Percentiles rank a stretch among this genome's conserved stretches.
Conservation (phyloP, 2,888 invertebrate genomes). For the Drosophila merina region DNA sequence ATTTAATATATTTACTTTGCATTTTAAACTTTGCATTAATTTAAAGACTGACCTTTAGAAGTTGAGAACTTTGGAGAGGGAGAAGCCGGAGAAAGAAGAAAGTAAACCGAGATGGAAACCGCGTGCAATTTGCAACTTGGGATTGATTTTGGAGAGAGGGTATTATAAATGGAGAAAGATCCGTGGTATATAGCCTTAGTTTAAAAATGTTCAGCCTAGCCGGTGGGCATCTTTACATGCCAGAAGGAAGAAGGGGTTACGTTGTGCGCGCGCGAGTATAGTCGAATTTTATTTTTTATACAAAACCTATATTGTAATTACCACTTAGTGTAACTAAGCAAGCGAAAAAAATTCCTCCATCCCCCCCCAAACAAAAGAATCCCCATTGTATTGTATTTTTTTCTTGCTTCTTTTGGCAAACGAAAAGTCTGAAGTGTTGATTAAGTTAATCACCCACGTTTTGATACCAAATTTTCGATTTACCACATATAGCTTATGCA, state of each 20-base stretch:
- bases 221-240: conserved; percentile 29
- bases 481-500: conserved; percentile 38
- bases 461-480: conserved; percentile 48
- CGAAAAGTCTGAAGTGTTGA: conserved; percentile 72
- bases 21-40: conserved; percentile 60
- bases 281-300: conserved; percentile 52
- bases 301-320: conserved; percentile 40
- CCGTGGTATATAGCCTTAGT: conserved; percentile 34
- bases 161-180: neutral
- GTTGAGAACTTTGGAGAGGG: conserved; percentile 56
- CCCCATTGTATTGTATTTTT: conserved; percentile 22
- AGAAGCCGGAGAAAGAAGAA: neutral
- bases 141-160: conserved; percentile 1
- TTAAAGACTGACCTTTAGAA: conserved; percentile 77
- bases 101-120: conserved; percentile 3
- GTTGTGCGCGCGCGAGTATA: conserved; percentile 49
- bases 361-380: neutral
- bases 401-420: conserved; percentile 68
- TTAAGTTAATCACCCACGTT: conserved; percentile 57
- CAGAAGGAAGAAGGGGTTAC: neutral
- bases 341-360: conserved; percentile 24
- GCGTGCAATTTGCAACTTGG: conserved; percentile 5
- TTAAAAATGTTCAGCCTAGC: conserved; percentile 6
- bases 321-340: conserved; percentile 42
- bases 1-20: conserved; percentile 23